Conservation (phyloP, 2,888 invertebrate species). For the Sepiola atlantica region DNA sequence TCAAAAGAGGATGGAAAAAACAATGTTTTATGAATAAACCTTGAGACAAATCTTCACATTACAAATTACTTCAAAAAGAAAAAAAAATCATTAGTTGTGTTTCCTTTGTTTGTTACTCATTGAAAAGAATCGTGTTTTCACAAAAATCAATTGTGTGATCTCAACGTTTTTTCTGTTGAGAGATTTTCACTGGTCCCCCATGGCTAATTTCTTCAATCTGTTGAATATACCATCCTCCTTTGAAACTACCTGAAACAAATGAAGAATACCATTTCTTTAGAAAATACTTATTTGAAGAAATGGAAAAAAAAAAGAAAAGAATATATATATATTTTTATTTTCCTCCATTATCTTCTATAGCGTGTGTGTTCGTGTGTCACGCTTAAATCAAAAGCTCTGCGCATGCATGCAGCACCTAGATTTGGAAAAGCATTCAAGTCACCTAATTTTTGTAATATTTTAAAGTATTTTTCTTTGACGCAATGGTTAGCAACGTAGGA, state of each 20-base stretch:
- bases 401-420: no score
- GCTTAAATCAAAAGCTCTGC: no score
- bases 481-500: no score
- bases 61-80: not conserved
- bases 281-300: not conserved
- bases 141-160: not conserved
- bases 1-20: no score
- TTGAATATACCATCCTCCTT: not conserved
- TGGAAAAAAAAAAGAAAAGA: not conserved
- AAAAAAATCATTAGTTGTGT: not conserved
- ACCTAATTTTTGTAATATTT: no score
- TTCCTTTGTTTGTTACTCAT: not conserved
- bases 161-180: not conserved
- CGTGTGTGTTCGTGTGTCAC: no score
- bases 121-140: not conserved
- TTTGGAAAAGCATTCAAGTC: no score
- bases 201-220: not conserved
- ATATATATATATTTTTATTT: not conserved
- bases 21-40: no score
- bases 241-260: not conserved
- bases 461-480: no score
- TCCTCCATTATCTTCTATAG: not conserved
- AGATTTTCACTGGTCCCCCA: not conserved
- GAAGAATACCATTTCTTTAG: not conserved
- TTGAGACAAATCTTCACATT: not conserved